Evolutionary conservation across 2,888 invertebrate species (phyloP).

Genomic region (Malacosoma neustria): DNA sequence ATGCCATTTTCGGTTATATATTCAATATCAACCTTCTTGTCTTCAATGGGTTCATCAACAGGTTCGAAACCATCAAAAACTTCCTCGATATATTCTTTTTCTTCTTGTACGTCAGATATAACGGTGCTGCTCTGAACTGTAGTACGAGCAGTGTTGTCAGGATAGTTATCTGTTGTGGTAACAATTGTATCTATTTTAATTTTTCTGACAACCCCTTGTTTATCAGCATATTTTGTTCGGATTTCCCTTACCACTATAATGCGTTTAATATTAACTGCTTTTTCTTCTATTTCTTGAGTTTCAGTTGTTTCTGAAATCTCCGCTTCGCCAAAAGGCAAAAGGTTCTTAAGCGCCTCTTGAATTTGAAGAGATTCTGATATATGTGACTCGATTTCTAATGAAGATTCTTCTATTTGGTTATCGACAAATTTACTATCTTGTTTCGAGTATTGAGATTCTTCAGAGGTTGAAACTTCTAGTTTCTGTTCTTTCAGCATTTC

Average conservation of each 20-base stretch:
- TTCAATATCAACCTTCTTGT: slow-evolving; percentile 27
- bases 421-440: slow-evolving; percentile 31
- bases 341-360: neutral
- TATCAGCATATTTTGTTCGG: slow-evolving; percentile 19
- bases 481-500: slow-evolving; percentile 8
- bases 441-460: no score
- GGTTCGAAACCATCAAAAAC: slow-evolving; percentile 28
- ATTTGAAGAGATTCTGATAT: neutral
- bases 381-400: slow-evolving; percentile 27
- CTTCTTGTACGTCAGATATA: slow-evolving; percentile 14
- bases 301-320: slow-evolving; percentile 3
- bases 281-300: slow-evolving; percentile 15
- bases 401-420: slow-evolving; percentile 30
- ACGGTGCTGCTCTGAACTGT: slow-evolving; percentile 23
- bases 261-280: slow-evolving; percentile 9
- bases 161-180: slow-evolving; percentile 24
- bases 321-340: neutral
- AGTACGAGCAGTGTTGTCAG: slow-evolving; percentile 22
- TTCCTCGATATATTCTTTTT: slow-evolving; percentile 19
- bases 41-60: slow-evolving; percentile 31
- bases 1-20: slow-evolving; percentile 33
- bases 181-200: slow-evolving; percentile 19
- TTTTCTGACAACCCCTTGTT: slow-evolving; percentile 17
- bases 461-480: slow-evolving; percentile 24
- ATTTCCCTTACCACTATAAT: slow-evolving; percentile 11